Evolutionary conservation across 2,113 vertebrate species (phyloP), one percentile per base, ranked within the genome.

Genomic region (Montifringilla adamsi): DNA sequence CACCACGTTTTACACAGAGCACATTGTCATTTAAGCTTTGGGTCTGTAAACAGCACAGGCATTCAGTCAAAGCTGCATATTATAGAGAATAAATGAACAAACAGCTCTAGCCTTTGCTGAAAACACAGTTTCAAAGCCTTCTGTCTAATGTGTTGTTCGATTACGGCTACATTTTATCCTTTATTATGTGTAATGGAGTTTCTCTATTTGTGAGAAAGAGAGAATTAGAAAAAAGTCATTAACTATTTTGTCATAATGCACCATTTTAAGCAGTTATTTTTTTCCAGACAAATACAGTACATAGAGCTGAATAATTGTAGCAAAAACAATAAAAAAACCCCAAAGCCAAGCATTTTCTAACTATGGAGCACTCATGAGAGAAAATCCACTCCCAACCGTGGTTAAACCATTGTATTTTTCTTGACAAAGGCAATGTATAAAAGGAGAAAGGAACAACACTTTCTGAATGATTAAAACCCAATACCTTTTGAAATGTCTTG

Each of bases 101-200:
- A 43, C 53, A 69, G 69, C 70, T 86, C 31, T 30, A 94, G 78
- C 68, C 85, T 92, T 94, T 72, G 84, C 33, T 91, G 74, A 95
- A 95, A 69, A 79, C 19, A 93, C 30, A 93, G 59, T 96, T 80
- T 56, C 60, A 49, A 94, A 96, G 84, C 94, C 84, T 95, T 97
- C 89, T 93, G 87, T 94, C 70, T 72, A 77, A 62, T 72, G 47
- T 72, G 37, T 68, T 94, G 76, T 44, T 78, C 83, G 21, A 94
- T 80, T 94, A 52, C 26, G 90, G 33, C 55, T 86, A 31, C 93
- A 88, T 93, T 96, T 94, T 90, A 85, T 52, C n/a, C 73, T 92
- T 83, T 50, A 56, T 94, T 95, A 91, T 72, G 67, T 64, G 44
- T 78, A 89, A 91, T 84, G 89, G 77, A 95, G 55, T 95, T 87